Percentiles rank a stretch among this genome's conserved stretches.
Evolutionary conservation across 2,113 vertebrate genomes (phyloP).

Genomic region (Dolichallabes microphthalmus): DNA sequence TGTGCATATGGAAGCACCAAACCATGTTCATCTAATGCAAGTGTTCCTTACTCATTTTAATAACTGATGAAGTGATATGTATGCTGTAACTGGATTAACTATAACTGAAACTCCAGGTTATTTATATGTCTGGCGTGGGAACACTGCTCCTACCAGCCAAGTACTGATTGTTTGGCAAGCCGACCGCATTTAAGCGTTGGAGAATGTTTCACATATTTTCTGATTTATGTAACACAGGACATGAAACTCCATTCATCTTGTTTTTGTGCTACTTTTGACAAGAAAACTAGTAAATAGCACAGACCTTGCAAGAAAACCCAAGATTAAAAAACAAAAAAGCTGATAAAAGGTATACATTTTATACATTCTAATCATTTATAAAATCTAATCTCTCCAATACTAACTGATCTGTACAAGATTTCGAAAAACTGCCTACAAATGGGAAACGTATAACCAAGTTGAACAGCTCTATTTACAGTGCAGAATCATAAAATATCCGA

Average conservation of each 20-base stretch:
- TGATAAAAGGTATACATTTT: not conserved
- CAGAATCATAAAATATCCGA: not conserved
- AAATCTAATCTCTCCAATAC: not conserved
- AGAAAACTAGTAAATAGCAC: not conserved
- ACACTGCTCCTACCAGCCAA: constrained; percentile 32
- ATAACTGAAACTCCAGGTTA: constrained; percentile 25
- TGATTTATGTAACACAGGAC: constrained; percentile 14
- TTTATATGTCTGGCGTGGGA: constrained; percentile 36
- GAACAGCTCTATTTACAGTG: not conserved
- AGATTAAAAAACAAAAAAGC: not conserved
- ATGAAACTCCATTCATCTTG: constrained; percentile 5
- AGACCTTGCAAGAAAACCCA: not conserved
- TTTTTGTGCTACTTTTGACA: constrained; percentile 17
- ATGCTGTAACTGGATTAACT: constrained; percentile 33
- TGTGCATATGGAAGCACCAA: not conserved
- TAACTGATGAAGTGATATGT: constrained; percentile 15
- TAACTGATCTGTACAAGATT: not conserved
- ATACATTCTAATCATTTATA: not conserved
- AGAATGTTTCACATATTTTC: constrained; percentile 29
- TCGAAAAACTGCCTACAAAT: not conserved
- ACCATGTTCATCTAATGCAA: not conserved
- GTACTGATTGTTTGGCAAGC: constrained; percentile 41
- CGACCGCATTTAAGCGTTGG: constrained; percentile 27
- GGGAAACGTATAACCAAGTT: not conserved
- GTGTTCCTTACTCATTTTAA: not conserved